Evolutionary conservation across 2,113 vertebrate species (phyloP).

Genomic region (Caranx melampygus): DNA sequence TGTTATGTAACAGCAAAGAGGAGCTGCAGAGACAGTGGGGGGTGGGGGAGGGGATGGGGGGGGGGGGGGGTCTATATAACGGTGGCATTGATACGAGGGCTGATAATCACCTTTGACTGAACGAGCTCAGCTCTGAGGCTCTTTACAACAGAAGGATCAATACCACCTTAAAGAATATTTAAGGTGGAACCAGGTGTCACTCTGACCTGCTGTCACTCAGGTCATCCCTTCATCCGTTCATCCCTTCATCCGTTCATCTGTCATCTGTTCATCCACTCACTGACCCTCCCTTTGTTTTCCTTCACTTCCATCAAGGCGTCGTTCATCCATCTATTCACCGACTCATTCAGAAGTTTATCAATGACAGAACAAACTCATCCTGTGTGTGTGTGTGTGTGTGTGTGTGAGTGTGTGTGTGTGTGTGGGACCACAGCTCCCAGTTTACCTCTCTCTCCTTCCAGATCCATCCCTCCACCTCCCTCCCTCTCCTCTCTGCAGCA

Average conservation of each 20-base stretch:
- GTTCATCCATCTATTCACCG: background rate
- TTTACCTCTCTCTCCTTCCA: slow-evolving; percentile 55
- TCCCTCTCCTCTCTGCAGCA: slow-evolving; percentile 62
- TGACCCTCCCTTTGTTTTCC: background rate
- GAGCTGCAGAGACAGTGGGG: slow-evolving; percentile 2
- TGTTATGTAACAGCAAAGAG: slow-evolving; percentile 41
- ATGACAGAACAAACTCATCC: no score
- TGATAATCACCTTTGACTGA: background rate
- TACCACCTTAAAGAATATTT: no score
- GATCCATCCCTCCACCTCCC: slow-evolving; percentile 54
- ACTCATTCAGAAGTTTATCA: background rate
- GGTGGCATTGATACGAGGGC: background rate
- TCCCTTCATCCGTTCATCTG: no score
- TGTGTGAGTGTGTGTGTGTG: slow-evolving; percentile 13
- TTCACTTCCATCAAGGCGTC: no score
- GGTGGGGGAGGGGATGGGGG: background rate
- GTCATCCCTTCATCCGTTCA: no score
- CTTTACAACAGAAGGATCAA: no score
- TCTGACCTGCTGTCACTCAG: no score
- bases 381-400: slow-evolving; percentile 6
- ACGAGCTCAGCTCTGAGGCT: background rate
- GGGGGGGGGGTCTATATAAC: slow-evolving; percentile 7
- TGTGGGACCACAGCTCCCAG: background rate
- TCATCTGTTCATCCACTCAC: background rate
- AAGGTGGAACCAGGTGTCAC: no score